phyloP scores from a whole-genome alignment of 2,888 invertebrate species.

The Scaptomyza cyrtandrae region DNA sequence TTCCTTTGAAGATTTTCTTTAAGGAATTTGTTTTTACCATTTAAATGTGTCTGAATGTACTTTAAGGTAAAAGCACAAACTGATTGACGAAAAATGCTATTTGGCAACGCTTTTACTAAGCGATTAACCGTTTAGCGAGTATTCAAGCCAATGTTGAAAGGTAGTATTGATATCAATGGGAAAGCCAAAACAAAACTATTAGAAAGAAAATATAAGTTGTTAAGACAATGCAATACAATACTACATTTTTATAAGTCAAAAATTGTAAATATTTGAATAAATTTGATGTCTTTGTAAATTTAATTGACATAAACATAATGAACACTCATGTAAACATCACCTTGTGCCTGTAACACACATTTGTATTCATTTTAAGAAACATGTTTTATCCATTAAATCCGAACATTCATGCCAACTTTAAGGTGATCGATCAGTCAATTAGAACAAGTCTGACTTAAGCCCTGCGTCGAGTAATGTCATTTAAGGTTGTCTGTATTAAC shows the following conservation, averaged over 20 bases:
- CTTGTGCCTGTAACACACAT: not conserved
- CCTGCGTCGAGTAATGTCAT: slow-evolving; percentile 10
- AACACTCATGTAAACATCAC: not conserved
- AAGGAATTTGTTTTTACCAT: too few relatives aligned
- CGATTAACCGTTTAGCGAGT: not conserved
- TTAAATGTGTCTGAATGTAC: too few relatives aligned
- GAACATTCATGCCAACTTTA: not conserved
- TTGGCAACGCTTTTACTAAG: not conserved
- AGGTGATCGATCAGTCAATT: slow-evolving; percentile 6
- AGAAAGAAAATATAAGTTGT: too few relatives aligned
- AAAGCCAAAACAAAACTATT: too few relatives aligned
- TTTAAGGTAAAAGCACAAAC: not conserved
- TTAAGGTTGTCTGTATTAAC: not conserved
- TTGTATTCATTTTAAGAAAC: not conserved
- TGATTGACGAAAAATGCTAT: not conserved
- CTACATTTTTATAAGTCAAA: too few relatives aligned
- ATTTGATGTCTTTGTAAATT: too few relatives aligned
- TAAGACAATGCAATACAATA: too few relatives aligned
- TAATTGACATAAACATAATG: not conserved
- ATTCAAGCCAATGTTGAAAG: not conserved
- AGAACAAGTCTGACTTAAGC: not conserved
- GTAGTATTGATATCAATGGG: not conserved
- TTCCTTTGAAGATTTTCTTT: too few relatives aligned
- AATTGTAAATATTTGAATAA: not conserved
- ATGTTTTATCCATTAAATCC: not conserved